phyloP scores from a whole-genome alignment of 2,888 invertebrate species.

The Psylliodes chrysocephalus region DNA sequence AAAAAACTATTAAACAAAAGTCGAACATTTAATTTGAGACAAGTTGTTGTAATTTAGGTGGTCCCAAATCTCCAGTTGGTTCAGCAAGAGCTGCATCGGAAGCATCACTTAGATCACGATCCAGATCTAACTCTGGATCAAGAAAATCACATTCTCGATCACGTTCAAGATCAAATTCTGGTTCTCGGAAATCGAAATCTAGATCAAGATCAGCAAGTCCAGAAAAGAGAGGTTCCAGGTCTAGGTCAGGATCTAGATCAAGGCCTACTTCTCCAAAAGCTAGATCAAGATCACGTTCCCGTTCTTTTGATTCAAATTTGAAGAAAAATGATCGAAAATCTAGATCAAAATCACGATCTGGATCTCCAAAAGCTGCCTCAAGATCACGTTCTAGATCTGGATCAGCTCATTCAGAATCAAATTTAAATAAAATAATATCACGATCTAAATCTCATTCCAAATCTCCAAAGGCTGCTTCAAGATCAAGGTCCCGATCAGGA shows the following conservation, averaged over 20 bases:
- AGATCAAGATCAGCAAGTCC: conserved; percentile 41
- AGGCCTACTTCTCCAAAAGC: conserved; percentile 17
- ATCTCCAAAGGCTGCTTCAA: conserved; percentile 38
- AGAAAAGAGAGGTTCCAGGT: conserved; percentile 32
- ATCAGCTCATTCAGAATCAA: not conserved
- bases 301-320: conserved; percentile 36
- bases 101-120: conserved; percentile 26
- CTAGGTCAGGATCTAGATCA: conserved; percentile 34
- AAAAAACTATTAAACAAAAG: not conserved
- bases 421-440: conserved; percentile 5
- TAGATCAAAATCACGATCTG: conserved; percentile 43
- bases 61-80: conserved; percentile 17
- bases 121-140: conserved; percentile 40
- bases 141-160: conserved; percentile 44
- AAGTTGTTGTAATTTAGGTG: conserved; percentile 14
- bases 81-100: conserved; percentile 16
- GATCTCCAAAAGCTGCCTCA: conserved; percentile 42
- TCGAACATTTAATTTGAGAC: not conserved
- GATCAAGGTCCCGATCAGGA: conserved; percentile 47
- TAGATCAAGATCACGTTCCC: conserved; percentile 52
- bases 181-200: conserved; percentile 45
- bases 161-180: conserved; percentile 33
- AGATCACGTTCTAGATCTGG: conserved; percentile 48
- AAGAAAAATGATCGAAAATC: conserved; percentile 5
- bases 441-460: conserved; percentile 13